Percentiles rank a stretch among this genome's conserved stretches.
phyloP scores from a whole-genome alignment of 1,140 invertebrate genomes.

The Drosophila eugracilis region DNA sequence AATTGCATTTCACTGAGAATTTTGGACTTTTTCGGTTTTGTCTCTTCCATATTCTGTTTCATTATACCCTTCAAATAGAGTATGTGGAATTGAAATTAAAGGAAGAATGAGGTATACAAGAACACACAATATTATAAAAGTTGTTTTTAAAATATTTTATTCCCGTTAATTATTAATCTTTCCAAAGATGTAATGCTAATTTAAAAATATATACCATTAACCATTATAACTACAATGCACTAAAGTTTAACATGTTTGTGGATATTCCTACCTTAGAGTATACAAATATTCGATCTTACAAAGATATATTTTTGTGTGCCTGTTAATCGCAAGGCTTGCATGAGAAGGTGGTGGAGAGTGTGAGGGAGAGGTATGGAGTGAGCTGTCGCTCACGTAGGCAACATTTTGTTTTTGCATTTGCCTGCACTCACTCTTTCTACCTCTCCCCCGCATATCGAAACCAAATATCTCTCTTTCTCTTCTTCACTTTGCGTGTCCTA shows the following conservation, averaged over 20 bases:
- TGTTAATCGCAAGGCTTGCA: constrained; percentile 10
- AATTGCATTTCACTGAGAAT: constrained; percentile 79
- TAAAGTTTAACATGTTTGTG: too few relatives aligned
- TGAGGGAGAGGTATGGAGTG: constrained; percentile 15
- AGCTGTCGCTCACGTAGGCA: constrained; percentile 70
- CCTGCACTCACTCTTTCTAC: constrained; percentile 14
- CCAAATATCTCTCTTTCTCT: neutral
- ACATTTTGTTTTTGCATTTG: constrained; percentile 56
- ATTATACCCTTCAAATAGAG: constrained; percentile 11
- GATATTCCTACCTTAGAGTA: constrained; percentile 3
- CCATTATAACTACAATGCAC: too few relatives aligned
- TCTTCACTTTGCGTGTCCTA: constrained; percentile 28
- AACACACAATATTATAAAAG: too few relatives aligned
- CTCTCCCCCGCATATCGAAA: neutral
- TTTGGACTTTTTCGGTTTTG: constrained; percentile 59
- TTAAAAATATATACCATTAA: too few relatives aligned
- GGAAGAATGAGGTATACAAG: too few relatives aligned
- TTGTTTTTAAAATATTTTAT: too few relatives aligned
- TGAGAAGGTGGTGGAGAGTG: constrained; percentile 6
- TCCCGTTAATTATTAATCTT: too few relatives aligned
- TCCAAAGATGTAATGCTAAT: too few relatives aligned
- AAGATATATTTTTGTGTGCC: neutral
- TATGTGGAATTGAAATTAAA: too few relatives aligned
- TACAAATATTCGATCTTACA: constrained; percentile 10
- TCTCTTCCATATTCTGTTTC: constrained; percentile 26